Conservation (phyloP, 2,888 invertebrate genomes). For the Agrochola macilenta region DNA sequence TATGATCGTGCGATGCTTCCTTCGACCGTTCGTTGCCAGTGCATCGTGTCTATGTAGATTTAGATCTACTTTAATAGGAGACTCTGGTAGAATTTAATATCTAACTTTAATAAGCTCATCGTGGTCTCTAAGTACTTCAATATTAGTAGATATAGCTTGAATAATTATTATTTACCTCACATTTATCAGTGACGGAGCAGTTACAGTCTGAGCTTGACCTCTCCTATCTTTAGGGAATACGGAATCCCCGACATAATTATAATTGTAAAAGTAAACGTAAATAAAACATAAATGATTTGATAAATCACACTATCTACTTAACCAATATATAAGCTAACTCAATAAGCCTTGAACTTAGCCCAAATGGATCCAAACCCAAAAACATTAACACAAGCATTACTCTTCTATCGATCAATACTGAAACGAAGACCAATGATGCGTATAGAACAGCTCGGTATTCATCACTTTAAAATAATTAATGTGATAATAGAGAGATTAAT, state of each 20-base stretch:
- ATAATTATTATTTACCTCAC: constrained; percentile 8
- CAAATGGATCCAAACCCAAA: neutral
- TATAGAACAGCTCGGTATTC: constrained; percentile 22
- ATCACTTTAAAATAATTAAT: constrained; percentile 38
- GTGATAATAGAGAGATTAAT: constrained; percentile 60
- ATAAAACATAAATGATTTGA: neutral
- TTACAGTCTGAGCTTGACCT: neutral
- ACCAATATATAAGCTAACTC: neutral
- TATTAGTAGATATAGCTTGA: too few relatives aligned
- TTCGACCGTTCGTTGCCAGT: constrained; percentile 14
- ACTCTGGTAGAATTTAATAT: neutral
- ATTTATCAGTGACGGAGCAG: neutral
- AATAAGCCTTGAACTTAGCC: neutral
- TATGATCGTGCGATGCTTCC: constrained; percentile 30
- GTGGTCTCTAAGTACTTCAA: too few relatives aligned
- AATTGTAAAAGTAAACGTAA: neutral
- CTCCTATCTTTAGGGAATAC: neutral
- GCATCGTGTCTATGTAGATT: constrained; percentile 4
- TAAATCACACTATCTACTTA: neutral
- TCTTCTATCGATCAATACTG: constrained; percentile 5
- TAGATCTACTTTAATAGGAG: neutral
- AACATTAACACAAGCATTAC: neutral
- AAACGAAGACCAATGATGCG: constrained; percentile 25
- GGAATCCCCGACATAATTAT: neutral
- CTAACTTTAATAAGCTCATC: neutral